Percentiles rank a stretch among this genome's conserved stretches.
phyloP scores from a whole-genome alignment of 1,140 invertebrate species.

The Limonius californicus region DNA sequence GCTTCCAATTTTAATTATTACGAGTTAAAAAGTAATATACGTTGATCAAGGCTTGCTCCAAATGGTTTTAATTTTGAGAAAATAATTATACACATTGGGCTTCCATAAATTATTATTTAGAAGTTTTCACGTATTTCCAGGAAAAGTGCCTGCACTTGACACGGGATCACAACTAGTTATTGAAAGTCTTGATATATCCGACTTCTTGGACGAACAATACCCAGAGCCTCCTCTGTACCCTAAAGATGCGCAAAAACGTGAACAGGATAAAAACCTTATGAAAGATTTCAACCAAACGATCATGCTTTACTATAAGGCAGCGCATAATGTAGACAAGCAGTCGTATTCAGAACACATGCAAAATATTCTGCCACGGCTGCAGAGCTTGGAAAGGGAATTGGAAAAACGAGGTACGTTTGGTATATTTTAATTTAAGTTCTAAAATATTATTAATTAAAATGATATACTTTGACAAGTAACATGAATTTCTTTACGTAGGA shows the following conservation, averaged over 20 bases:
- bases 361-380: background rate
- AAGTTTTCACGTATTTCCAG: slow-evolving; percentile 34
- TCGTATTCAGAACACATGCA: background rate
- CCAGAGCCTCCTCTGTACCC: slow-evolving; percentile 64
- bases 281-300: slow-evolving; percentile 53
- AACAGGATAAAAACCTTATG: slow-evolving; percentile 73
- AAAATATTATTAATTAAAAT: background rate
- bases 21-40: too few relatives aligned
- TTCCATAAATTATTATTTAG: background rate
- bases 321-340: background rate
- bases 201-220: slow-evolving; percentile 82
- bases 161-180: slow-evolving; percentile 63
- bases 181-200: slow-evolving; percentile 76
- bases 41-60: too few relatives aligned
- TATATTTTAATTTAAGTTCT: too few relatives aligned
- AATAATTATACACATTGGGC: too few relatives aligned
- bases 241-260: slow-evolving; percentile 68
- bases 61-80: too few relatives aligned
- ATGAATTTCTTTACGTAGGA: slow-evolving; percentile 37
- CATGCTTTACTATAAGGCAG: background rate
- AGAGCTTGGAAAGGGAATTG: slow-evolving; percentile 11
- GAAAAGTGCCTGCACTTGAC: slow-evolving; percentile 78
- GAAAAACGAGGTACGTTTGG: slow-evolving; percentile 16
- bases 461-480: background rate
- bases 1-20: too few relatives aligned